These are phyloP conservation scores for Quadroppia sp. DNA, from an alignment of 2,888 invertebrate species.

Conservation along the genomic window DNA sequence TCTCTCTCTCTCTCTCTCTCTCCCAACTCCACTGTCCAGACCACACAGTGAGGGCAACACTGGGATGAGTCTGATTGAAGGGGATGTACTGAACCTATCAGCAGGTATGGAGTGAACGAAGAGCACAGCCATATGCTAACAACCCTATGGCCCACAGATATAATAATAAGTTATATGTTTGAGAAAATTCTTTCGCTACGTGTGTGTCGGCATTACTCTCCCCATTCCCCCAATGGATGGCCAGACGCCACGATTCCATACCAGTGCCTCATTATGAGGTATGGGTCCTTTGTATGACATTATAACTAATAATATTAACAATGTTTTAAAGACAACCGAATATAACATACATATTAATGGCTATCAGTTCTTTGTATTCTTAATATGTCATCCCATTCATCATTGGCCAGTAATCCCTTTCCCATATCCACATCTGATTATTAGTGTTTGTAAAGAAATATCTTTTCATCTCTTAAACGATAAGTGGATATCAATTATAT, in stretches of 20 bases:
- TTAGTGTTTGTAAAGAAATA: neutral
- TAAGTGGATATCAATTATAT: constrained; percentile 24
- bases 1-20: constrained; percentile 2
- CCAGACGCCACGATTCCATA: too few relatives aligned
- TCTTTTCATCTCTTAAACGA: neutral
- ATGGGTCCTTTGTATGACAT: neutral
- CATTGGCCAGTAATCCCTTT: neutral
- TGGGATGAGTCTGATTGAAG: constrained; percentile 22
- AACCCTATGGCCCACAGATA: neutral
- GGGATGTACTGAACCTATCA: constrained; percentile 25
- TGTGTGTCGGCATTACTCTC: neutral
- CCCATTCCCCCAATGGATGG: neutral
- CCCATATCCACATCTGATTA: neutral
- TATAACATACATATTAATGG: neutral
- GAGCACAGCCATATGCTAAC: neutral
- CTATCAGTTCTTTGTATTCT: neutral
- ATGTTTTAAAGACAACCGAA: too few relatives aligned
- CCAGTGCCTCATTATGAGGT: neutral
- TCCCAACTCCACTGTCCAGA: neutral
- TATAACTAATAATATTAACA: neutral
- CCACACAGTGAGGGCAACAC: constrained; percentile 16
- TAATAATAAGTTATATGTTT: constrained; percentile 3
- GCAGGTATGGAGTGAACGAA: neutral
- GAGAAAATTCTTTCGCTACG: neutral
- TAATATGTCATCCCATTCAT: neutral